A percentile compares a stretch with the other conserved stretches of the same genome.
Evolutionary conservation across 23 tunicate genomes (phyloP).

Genomic region (Corella eumyota): DNA sequence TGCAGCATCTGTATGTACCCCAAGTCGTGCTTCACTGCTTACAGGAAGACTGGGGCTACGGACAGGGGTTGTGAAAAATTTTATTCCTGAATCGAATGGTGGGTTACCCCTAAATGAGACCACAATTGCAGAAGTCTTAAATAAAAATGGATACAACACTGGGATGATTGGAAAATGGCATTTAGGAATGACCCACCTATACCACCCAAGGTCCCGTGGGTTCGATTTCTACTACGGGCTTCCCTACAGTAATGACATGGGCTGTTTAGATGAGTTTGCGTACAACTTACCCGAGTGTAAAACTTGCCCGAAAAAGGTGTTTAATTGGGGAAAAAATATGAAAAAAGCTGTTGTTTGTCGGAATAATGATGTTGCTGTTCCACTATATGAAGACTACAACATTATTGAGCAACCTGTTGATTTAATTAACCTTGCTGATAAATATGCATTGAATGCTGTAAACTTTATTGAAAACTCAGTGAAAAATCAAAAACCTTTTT

Average conservation of each 20-base stretch:
- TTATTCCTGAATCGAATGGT: conserved; percentile 30
- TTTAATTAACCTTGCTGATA: conserved; percentile 44
- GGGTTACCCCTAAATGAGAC: conserved; percentile 80
- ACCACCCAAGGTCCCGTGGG: conserved; percentile 59
- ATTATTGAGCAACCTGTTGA: conserved; percentile 78
- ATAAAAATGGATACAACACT: conserved; percentile 61
- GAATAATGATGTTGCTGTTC: conserved; percentile 30
- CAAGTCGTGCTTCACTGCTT: conserved; percentile 64
- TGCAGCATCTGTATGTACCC: conserved; percentile 76
- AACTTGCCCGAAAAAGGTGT: conserved; percentile 31
- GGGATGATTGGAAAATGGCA: conserved; percentile 98
- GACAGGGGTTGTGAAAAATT: conserved; percentile 48
- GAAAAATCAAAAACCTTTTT: conserved; percentile 32
- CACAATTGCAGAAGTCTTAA: conserved; percentile 58
- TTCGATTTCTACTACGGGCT: conserved; percentile 78
- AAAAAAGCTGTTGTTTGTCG: conserved; percentile 1
- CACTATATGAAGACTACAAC: conserved; percentile 47
- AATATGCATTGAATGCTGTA: conserved; percentile 53
- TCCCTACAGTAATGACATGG: conserved; percentile 92
- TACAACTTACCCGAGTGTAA: conserved; percentile 29
- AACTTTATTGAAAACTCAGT: conserved; percentile 24
- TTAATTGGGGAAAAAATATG: background rate
- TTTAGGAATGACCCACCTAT: conserved; percentile 54
- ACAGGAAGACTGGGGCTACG: conserved; percentile 78
- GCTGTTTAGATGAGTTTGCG: conserved; percentile 66